Percentiles rank a stretch among this genome's conserved stretches.
Evolutionary conservation across 2,113 vertebrate species (phyloP).

Genomic region (Zosterops pallidus): DNA sequence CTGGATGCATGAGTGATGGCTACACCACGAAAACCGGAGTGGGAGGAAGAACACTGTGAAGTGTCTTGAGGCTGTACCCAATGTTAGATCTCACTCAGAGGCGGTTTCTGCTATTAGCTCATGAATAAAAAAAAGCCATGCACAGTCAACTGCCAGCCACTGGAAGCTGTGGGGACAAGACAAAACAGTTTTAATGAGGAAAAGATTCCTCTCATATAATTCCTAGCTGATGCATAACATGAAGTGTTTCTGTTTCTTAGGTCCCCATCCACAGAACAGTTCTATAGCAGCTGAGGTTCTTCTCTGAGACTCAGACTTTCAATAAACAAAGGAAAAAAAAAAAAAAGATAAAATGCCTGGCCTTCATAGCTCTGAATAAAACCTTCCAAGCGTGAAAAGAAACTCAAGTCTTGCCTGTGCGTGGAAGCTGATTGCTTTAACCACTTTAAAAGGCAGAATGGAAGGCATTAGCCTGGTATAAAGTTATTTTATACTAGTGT

Average conservation of each 20-base stretch:
- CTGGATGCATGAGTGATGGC: not conserved
- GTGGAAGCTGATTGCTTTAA: not conserved
- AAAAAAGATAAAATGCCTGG: not conserved
- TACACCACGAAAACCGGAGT: not conserved
- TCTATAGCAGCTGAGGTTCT: not conserved
- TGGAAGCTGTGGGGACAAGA: not conserved
- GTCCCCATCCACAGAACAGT: not conserved
- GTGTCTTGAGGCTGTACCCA: not conserved
- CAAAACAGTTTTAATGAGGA: not conserved
- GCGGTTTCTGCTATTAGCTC: not conserved
- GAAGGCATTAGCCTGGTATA: not conserved
- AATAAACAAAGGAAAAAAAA: not conserved
- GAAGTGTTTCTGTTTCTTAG: not conserved
- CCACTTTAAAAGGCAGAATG: not conserved
- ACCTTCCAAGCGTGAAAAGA: constrained; percentile 28
- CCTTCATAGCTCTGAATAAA: constrained; percentile 33
- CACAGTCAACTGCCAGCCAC: not conserved
- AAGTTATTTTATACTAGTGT: not conserved
- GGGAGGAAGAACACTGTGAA: not conserved
- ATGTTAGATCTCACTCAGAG: not conserved
- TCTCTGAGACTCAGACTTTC: not conserved
- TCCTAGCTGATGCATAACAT: not conserved
- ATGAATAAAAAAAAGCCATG: not conserved
- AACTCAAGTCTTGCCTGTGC: constrained; percentile 6
- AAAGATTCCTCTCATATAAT: not conserved